Evolutionary conservation across 2,888 invertebrate genomes (phyloP).

Genomic region (Phengaris arion): DNA sequence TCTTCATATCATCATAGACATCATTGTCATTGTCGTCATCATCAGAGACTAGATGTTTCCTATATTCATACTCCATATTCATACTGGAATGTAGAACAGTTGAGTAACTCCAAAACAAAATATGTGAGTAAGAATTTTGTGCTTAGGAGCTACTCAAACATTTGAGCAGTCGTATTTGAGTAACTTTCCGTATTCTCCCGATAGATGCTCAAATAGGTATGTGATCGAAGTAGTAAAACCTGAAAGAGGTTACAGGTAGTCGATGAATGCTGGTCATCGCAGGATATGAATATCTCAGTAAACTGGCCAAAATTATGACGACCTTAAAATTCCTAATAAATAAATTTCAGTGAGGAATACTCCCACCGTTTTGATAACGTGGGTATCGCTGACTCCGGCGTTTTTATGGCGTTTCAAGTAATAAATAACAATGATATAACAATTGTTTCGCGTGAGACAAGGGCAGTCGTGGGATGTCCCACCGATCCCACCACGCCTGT

Average conservation of each 20-base stretch:
- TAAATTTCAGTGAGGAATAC: constrained; percentile 3
- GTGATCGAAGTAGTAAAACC: no score
- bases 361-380: constrained; percentile 17
- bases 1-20: neutral
- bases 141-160: no score
- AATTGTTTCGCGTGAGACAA: constrained; percentile 35
- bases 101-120: no score
- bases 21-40: neutral
- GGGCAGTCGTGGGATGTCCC: constrained; percentile 35
- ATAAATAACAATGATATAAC: constrained; percentile 21
- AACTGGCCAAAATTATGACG: constrained; percentile 1
- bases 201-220: no score
- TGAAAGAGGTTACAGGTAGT: no score
- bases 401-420: constrained; percentile 21
- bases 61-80: no score
- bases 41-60: neutral
- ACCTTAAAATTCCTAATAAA: constrained; percentile 14
- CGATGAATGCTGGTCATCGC: no score
- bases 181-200: no score
- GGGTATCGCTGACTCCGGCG: constrained; percentile 12
- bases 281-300: neutral
- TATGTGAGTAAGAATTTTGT: no score
- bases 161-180: no score
- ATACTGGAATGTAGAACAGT: no score
- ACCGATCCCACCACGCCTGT: constrained; percentile 19